Percentiles rank a stretch among this genome's conserved stretches.
Conservation (phyloP, 1,140 invertebrate species). For the Mycetomoellerius zeteki region DNA sequence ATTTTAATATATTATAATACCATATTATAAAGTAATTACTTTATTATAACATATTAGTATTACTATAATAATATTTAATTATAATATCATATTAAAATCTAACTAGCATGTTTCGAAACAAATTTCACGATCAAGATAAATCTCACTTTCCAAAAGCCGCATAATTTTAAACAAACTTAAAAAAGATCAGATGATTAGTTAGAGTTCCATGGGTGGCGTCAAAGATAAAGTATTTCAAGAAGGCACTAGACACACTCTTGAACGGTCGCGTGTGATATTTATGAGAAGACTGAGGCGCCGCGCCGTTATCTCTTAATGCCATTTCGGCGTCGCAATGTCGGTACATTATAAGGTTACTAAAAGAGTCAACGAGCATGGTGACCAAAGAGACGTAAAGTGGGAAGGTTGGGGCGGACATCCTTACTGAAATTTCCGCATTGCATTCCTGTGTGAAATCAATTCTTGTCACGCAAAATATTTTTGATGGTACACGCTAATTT, state of each 20-base stretch:
- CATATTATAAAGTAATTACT: not conserved
- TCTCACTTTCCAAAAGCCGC: not conserved
- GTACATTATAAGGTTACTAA: constrained; percentile 58
- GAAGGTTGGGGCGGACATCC: constrained; percentile 64
- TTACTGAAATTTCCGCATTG: constrained; percentile 84
- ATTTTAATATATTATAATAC: too few species aligned
- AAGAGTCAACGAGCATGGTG: constrained; percentile 74
- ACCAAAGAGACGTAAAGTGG: constrained; percentile 12
- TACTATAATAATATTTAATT: not conserved
- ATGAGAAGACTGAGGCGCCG: constrained; percentile 53
- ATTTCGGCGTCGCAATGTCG: constrained; percentile 78
- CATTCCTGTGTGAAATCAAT: constrained; percentile 81
- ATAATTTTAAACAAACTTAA: not conserved
- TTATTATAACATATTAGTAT: too few species aligned
- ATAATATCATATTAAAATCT: not conserved
- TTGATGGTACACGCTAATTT: not conserved
- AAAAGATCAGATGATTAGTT: not conserved
- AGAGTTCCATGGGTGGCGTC: not conserved
- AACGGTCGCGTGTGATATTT: constrained; percentile 43
- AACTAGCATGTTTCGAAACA: not conserved
- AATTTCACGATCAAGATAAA: not conserved
- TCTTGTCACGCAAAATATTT: constrained; percentile 71
- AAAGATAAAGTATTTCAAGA: constrained; percentile 30
- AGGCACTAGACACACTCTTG: constrained; percentile 24
- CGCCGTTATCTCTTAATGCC: constrained; percentile 76